Percentiles rank a stretch among this genome's conserved stretches.
These are phyloP conservation scores for Cherax quadricarinatus DNA, from an alignment of 1,140 invertebrate genomes.

Conservation along the genomic window DNA sequence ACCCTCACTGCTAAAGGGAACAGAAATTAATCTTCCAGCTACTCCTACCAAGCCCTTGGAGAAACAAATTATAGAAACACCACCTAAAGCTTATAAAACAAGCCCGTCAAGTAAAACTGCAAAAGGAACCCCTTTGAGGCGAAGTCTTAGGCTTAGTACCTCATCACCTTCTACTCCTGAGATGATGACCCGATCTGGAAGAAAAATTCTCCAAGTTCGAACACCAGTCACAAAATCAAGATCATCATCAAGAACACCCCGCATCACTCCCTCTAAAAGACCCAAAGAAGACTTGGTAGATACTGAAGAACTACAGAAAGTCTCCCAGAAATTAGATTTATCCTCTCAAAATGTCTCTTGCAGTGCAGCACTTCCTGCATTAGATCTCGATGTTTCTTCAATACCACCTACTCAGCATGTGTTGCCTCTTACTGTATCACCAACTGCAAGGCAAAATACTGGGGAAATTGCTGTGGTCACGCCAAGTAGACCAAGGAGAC, in stretches of 20 bases:
- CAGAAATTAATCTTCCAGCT: not conserved
- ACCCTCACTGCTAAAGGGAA: not conserved
- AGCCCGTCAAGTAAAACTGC: not conserved
- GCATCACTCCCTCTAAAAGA: not conserved
- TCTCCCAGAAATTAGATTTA: conserved; percentile 35
- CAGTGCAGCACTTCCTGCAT: not conserved
- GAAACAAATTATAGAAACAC: not conserved
- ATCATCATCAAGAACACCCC: not conserved
- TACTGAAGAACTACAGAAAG: conserved; percentile 14
- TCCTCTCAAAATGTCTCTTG: not conserved
- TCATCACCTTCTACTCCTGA: conserved; percentile 20
- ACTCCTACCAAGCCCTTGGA: not conserved
- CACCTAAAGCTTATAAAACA: not conserved
- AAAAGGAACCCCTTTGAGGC: not conserved
- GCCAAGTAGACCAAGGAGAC: not conserved
- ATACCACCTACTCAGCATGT: not conserved
- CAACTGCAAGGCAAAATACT: conserved; percentile 1
- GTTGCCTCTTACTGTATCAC: not conserved
- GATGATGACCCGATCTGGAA: conserved; percentile 34
- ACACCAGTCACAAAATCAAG: conserved; percentile 16
- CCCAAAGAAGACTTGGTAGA: not conserved
- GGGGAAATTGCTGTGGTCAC: not conserved
- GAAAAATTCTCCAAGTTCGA: conserved; percentile 41
- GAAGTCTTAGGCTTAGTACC: not conserved
- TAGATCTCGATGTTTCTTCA: not conserved